Conservation (phyloP, 2,888 invertebrate genomes). For the Eucera pruinosa region DNA sequence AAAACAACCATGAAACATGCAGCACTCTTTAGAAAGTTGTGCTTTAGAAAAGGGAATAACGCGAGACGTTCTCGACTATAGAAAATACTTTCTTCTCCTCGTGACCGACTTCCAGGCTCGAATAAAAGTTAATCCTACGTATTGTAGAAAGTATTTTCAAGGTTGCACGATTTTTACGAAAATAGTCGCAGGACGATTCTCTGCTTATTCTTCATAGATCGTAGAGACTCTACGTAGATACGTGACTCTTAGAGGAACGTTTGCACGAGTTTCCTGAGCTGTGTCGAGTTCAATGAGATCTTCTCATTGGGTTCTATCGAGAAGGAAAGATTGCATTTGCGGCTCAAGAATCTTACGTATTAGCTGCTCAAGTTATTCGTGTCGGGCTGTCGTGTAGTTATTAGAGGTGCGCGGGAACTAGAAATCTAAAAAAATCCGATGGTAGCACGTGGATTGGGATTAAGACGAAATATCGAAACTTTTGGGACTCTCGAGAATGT, state of each 20-base stretch:
- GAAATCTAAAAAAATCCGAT: too few relatives aligned
- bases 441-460: too few relatives aligned
- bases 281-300: slow-evolving; percentile 20
- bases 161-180: slow-evolving; percentile 47
- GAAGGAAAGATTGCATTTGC: slow-evolving; percentile 16
- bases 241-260: slow-evolving; percentile 68
- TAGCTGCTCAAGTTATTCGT: slow-evolving; percentile 55
- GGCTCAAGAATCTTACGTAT: slow-evolving; percentile 56
- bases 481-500: too few relatives aligned
- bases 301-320: neutral
- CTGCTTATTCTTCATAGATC: slow-evolving; percentile 54
- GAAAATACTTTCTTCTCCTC: slow-evolving; percentile 34
- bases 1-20: slow-evolving; percentile 74
- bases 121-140: neutral
- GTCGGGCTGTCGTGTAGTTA: slow-evolving; percentile 43
- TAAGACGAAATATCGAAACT: too few relatives aligned
- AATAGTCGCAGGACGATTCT: slow-evolving; percentile 53
- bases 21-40: slow-evolving; percentile 68
- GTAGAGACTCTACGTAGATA: slow-evolving; percentile 69
- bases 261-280: slow-evolving; percentile 71
- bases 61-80: slow-evolving; percentile 53
- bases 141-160: slow-evolving; percentile 40
- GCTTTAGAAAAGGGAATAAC: slow-evolving; percentile 60
- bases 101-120: too few relatives aligned
- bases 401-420: too few relatives aligned